Conservation (phyloP, 2,113 vertebrate species). For the Lophochroa leadbeateri region DNA sequence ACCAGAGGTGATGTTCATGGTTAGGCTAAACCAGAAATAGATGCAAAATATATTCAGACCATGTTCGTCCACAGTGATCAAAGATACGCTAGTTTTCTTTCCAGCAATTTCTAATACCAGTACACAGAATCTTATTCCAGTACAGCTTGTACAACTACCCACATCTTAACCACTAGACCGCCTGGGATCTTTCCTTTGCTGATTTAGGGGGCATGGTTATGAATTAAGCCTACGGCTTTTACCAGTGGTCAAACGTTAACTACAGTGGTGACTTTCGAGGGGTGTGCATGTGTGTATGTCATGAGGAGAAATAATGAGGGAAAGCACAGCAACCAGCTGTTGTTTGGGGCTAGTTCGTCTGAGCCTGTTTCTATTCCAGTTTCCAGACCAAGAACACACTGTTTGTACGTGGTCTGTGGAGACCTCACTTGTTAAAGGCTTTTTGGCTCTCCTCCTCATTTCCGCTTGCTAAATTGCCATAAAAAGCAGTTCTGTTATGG, state of each 20-base stretch:
- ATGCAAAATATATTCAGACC: not conserved
- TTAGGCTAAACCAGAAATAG: not conserved
- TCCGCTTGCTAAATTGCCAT: not conserved
- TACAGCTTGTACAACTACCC: not conserved
- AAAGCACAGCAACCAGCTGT: not conserved
- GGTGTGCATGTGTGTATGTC: rapidly evolving
- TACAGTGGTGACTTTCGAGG: not conserved
- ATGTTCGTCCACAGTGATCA: not conserved
- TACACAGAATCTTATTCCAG: not conserved
- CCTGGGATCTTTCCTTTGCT: not conserved
- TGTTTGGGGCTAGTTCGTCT: not conserved
- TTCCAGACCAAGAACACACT: not conserved
- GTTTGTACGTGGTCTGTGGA: not conserved
- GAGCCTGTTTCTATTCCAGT: not conserved
- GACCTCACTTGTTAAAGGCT: not conserved
- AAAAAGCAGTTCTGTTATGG: not conserved
- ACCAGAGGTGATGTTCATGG: not conserved
- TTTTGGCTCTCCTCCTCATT: slow-evolving; percentile 2
- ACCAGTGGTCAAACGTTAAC: not conserved
- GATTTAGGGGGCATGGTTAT: not conserved
- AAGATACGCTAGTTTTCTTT: not conserved
- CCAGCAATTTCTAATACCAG: not conserved
- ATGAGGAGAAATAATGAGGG: not conserved
- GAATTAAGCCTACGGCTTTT: not conserved
- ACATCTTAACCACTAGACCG: not conserved